Base-by-base conservation (phyloP, 2,113 vertebrate species). In the Syngnathus scovelli region DNA sequence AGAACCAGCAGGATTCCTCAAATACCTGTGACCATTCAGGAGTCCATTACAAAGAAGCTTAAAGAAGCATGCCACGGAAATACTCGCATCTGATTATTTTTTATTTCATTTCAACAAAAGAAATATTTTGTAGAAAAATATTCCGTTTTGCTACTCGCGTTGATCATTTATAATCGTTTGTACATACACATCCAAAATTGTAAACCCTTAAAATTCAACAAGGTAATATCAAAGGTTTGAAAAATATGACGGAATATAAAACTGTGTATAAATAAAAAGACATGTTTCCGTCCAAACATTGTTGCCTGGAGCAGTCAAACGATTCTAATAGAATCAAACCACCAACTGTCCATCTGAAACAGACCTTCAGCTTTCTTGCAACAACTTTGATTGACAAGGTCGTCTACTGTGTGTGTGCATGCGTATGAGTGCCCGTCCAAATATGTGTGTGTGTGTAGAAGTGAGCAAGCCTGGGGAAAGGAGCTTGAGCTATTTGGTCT, bases 401-500 rank as follows among this genome's bases (percentile, higher is more conserved):
- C 71, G 44, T 78, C 78, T 70, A 49, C 75, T 59, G 64, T 56
- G 48, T 27, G 21, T 38, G 36, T 15, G 67, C 33, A 69, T 68
- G 62, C 67, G 37, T 59, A 69, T 61, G 68, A 41, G 69, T 27
- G 63, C 13, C 11, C 12, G 10, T 13, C 4, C 1, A 13, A 43
- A 19, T 3, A 18, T 15, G 71, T 27, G 23, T 15, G 36, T 15
- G 71, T 43, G 71, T 66, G 56, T 41, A 1, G 3, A 64, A 18
- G 69, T 44, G 80, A 13, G 61, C 8, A 54, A 37, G 48, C 19
- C 23, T 13, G 58, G 33, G n/a, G 48, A 59, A 75, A 72, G 67
- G 71, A 69, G 78, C 63, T 60, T 74, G 27, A 81, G 78, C 75
- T 80, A 83, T 85, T 79, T 64, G 79, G 71, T 82, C 86, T 85